Percentiles rank a stretch among this genome's conserved stretches.
These are phyloP conservation scores for Sinocyclocheilus rhinocerous DNA, from an alignment of 2,113 vertebrate species.

Conservation along the genomic window DNA sequence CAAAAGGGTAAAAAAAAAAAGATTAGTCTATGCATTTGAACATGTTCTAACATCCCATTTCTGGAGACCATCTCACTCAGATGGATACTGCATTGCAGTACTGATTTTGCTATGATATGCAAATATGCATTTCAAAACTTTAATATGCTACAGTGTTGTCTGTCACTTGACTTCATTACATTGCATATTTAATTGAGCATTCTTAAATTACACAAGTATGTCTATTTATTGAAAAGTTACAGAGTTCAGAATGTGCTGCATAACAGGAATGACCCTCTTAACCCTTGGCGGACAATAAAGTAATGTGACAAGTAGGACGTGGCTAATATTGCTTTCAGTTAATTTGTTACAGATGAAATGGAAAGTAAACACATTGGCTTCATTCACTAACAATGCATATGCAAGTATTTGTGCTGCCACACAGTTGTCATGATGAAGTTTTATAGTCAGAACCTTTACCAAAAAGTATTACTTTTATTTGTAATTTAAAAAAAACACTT, in stretches of 20 bases:
- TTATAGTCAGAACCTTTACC: neutral
- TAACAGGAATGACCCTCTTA: constrained; percentile 17
- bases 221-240: neutral
- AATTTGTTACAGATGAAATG: neutral
- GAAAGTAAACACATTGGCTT: neutral
- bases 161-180: neutral
- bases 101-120: too few species aligned
- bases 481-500: too few species aligned
- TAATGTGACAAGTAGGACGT: neutral
- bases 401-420: neutral
- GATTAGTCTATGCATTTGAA: neutral
- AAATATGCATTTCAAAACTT: neutral
- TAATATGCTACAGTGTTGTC: neutral
- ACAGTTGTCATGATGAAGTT: neutral
- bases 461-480: too few species aligned
- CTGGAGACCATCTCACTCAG: neutral
- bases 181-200: neutral
- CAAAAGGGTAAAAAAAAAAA: too few species aligned
- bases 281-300: neutral
- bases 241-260: constrained; percentile 9
- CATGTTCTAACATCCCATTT: neutral
- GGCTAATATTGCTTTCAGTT: neutral
- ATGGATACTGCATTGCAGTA: too few species aligned
- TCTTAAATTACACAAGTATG: neutral
- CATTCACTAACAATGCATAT: neutral